Percentiles rank a stretch among this genome's conserved stretches.
Evolutionary conservation across 2,113 vertebrate genomes (phyloP).

Genomic region (Tringa solitaria): DNA sequence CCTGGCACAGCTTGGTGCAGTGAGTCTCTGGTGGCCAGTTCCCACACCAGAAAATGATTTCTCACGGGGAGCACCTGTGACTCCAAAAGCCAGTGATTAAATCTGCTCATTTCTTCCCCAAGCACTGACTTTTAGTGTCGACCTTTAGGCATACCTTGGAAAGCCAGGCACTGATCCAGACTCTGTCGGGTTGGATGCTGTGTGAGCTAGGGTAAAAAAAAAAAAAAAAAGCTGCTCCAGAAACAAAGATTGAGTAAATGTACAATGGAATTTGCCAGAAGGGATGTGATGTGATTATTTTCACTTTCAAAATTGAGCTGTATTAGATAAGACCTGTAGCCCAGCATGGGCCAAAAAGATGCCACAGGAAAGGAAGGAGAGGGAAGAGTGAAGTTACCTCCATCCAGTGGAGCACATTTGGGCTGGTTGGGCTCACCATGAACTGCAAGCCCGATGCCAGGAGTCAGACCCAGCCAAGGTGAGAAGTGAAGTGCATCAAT

Average conservation of each 20-base stretch:
- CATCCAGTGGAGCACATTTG: background rate
- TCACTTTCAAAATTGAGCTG: background rate
- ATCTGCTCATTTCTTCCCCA: background rate
- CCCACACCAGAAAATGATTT: background rate
- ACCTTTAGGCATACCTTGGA: background rate
- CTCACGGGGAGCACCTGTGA: accelerated
- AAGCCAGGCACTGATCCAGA: background rate
- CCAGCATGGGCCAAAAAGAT: background rate
- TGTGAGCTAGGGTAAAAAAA: background rate
- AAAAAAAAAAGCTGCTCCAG: background rate
- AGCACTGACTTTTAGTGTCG: background rate
- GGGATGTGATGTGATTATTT: background rate
- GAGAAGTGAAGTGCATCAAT: background rate
- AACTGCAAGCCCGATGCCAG: background rate
- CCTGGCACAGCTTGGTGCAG: background rate
- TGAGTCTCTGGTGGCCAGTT: background rate
- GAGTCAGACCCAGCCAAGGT: background rate
- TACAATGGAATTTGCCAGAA: accelerated
- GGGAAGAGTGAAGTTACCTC: background rate
- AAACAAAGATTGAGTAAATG: background rate
- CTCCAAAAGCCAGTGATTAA: background rate
- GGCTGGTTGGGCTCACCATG: background rate
- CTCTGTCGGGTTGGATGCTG: background rate
- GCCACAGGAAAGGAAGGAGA: background rate
- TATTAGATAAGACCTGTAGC: background rate